Percentiles rank a stretch among this genome's conserved stretches.
Conservation (phyloP, 2,797 vertebrate genomes). For the Macroramphosus scolopax region DNA sequence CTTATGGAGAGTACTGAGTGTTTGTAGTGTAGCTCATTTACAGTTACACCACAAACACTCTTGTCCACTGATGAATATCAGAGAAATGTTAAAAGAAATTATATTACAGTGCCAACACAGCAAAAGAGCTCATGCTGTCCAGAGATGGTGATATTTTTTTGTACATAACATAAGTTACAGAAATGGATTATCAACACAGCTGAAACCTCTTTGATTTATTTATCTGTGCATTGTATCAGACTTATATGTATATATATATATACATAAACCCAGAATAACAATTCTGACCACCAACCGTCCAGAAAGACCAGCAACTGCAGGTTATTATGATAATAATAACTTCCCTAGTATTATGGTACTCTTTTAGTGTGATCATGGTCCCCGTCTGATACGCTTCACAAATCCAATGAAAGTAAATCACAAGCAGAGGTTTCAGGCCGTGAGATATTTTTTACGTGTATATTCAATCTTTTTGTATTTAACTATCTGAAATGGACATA, state of each 20-base stretch:
- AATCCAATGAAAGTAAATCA: constrained; percentile 39
- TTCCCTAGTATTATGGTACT: constrained; percentile 47
- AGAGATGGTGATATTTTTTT: constrained; percentile 65
- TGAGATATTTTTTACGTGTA: constrained; percentile 69
- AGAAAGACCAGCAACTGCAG: constrained; percentile 40
- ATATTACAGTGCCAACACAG: constrained; percentile 53
- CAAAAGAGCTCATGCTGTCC: constrained; percentile 45
- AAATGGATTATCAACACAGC: constrained; percentile 58
- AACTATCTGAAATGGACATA: constrained; percentile 69
- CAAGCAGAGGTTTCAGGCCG: constrained; percentile 67
- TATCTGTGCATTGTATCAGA: constrained; percentile 55
- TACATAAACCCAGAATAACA: constrained; percentile 19
- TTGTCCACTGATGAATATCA: constrained; percentile 42
- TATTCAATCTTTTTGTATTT: constrained; percentile 75
- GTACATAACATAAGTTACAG: constrained; percentile 80
- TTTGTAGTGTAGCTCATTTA: constrained; percentile 55
- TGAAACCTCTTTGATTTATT: constrained; percentile 72
- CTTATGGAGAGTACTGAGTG: constrained; percentile 63
- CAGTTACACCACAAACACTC: constrained; percentile 37
- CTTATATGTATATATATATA: constrained; percentile 40
- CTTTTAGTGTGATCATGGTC: constrained; percentile 23
- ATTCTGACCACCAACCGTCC: constrained; percentile 18
- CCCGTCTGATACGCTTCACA: constrained; percentile 42
- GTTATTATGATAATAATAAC: too few relatives aligned
- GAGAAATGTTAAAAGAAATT: constrained; percentile 32